These are phyloP conservation scores for Tenualosa thibaudeaui DNA, from an alignment of 2,797 vertebrate species.

Conservation along the genomic window DNA sequence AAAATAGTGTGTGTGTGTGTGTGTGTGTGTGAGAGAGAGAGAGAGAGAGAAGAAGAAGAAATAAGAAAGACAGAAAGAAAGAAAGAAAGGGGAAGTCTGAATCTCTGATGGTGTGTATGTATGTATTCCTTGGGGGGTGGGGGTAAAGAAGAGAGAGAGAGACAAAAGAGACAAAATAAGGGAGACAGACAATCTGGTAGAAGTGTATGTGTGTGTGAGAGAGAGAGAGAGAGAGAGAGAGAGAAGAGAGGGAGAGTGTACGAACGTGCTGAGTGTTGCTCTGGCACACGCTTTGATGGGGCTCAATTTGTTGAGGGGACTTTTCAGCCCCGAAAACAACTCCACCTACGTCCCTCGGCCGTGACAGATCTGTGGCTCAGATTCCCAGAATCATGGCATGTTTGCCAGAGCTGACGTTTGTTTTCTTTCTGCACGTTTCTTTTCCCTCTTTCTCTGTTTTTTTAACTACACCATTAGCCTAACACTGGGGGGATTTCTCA, in stretches of 20 bases:
- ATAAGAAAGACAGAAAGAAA: background rate
- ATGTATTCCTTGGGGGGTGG: background rate
- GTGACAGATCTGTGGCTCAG: background rate
- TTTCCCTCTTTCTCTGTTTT: background rate
- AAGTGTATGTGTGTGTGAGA: background rate
- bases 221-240: background rate
- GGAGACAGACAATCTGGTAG: background rate
- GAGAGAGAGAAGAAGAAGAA: no score
- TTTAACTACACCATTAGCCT: background rate
- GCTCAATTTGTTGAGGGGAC: constrained; percentile 12
- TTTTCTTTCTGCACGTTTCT: background rate
- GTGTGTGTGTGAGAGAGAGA: background rate
- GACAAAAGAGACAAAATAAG: background rate
- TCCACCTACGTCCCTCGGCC: constrained; percentile 25
- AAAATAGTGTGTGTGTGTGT: background rate
- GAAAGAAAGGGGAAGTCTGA: background rate
- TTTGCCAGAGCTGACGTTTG: background rate
- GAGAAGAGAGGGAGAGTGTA: background rate
- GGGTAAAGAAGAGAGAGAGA: background rate
- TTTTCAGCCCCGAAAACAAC: constrained; percentile 17
- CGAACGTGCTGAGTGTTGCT: background rate
- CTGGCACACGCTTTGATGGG: background rate
- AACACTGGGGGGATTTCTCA: background rate
- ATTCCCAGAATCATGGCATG: constrained; percentile 10
- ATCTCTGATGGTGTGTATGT: background rate